Percentiles rank a stretch among this genome's conserved stretches.
phyloP scores from a whole-genome alignment of 2,888 invertebrate genomes.

The Branchellion lobata region DNA sequence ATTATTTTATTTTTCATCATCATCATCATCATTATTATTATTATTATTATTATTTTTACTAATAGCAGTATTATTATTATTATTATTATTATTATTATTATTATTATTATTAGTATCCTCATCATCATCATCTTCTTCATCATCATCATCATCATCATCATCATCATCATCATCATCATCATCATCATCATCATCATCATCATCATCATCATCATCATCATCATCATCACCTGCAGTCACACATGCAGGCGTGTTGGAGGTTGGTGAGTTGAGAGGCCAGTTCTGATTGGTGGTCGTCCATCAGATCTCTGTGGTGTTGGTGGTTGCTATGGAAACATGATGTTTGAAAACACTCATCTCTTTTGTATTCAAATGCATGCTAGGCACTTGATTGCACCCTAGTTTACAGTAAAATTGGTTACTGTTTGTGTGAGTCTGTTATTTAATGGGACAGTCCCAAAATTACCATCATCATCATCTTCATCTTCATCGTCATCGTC shows the following conservation, averaged over 20 bases:
- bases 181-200: not conserved
- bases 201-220: no score
- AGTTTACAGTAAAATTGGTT: no score
- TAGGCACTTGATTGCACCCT: no score
- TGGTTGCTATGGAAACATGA: no score
- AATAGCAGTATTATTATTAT: not conserved
- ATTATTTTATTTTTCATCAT: no score
- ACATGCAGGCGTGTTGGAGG: not conserved
- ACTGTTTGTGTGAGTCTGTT: no score
- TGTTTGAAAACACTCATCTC: not conserved
- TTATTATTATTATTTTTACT: no score
- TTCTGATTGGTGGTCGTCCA: constrained; percentile 6
- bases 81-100: not conserved
- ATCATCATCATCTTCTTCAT: no score
- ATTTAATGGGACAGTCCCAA: not conserved
- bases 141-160: not conserved
- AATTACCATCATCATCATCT: not conserved
- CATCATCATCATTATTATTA: no score
- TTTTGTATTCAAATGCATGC: no score
- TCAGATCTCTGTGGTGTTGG: not conserved
- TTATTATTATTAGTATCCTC: not conserved
- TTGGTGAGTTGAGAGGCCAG: not conserved
- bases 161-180: not conserved
- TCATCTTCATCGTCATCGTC: not conserved
- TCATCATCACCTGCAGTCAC: not conserved